Percentiles rank a stretch among this genome's conserved stretches.
phyloP scores from a whole-genome alignment of 2,113 vertebrate species.

The Theristicus caerulescens region DNA sequence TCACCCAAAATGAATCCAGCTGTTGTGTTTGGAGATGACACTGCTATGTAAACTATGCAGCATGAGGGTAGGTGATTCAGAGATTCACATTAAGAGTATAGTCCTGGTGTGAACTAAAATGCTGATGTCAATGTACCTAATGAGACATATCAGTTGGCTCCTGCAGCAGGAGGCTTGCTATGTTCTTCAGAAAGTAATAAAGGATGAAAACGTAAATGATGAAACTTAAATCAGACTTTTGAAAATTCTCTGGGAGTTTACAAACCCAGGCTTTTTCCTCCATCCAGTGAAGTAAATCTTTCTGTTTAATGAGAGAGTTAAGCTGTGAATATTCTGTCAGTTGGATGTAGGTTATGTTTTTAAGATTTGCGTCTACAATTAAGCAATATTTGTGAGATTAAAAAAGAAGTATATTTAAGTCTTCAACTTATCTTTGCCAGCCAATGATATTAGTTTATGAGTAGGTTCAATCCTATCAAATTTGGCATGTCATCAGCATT shows the following conservation, averaged over 20 bases:
- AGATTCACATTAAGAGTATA: background rate
- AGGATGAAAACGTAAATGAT: background rate
- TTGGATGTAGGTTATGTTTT: background rate
- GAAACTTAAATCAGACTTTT: background rate
- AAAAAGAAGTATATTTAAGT: background rate
- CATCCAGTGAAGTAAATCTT: background rate
- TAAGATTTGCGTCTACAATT: background rate
- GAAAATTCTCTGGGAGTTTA: background rate
- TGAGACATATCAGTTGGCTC: background rate
- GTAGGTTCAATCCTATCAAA: background rate
- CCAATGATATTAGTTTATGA: background rate
- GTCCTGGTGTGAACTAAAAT: background rate
- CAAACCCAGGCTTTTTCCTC: background rate
- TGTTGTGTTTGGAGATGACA: background rate
- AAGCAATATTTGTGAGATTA: background rate
- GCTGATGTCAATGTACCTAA: background rate
- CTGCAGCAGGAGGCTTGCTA: fast-evolving
- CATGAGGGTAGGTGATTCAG: background rate
- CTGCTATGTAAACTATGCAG: background rate
- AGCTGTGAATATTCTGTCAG: background rate
- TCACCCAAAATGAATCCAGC: background rate
- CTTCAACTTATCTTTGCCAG: background rate
- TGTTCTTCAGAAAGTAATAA: background rate
- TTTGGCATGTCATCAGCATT: background rate
- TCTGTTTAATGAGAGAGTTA: background rate